These are phyloP conservation scores for Peromyscus leucopus DNA, from an alignment of 2,113 vertebrate genomes.

Conservation along the genomic window DNA sequence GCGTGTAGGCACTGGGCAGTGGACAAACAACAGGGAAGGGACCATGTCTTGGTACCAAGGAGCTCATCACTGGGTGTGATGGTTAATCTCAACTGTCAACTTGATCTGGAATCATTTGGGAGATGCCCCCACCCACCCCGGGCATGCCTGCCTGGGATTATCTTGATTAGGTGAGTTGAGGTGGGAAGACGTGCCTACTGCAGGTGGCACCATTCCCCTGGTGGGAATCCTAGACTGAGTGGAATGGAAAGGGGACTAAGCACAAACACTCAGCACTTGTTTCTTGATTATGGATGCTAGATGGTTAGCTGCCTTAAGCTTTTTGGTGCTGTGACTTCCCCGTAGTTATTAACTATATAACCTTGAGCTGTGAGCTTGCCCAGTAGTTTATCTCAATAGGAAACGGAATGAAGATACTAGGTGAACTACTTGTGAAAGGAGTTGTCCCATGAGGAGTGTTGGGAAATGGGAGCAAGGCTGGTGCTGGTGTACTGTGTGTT, in stretches of 20 bases:
- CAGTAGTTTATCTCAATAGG: not conserved
- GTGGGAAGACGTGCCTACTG: not conserved
- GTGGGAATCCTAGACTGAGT: not conserved
- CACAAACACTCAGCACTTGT: too few relatives aligned
- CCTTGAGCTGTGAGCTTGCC: not conserved
- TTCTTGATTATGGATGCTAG: not conserved
- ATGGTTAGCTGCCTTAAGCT: not conserved
- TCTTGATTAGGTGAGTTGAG: not conserved
- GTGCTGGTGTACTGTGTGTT: not conserved
- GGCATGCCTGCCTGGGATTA: not conserved
- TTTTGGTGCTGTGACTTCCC: not conserved
- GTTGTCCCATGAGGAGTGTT: not conserved
- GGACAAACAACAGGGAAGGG: not conserved
- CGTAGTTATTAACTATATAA: not conserved
- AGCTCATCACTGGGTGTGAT: not conserved
- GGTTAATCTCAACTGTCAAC: not conserved
- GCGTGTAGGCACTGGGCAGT: not conserved
- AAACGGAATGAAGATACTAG: not conserved
- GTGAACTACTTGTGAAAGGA: rapidly evolving
- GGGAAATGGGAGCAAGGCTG: not conserved
- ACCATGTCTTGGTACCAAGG: not conserved
- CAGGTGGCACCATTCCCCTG: not conserved
- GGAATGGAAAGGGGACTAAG: not conserved
- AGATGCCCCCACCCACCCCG: not conserved
- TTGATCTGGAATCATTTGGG: not conserved